These are phyloP conservation scores for Oegoconia quadripuncta DNA, from an alignment of 2,888 invertebrate species.

Conservation along the genomic window DNA sequence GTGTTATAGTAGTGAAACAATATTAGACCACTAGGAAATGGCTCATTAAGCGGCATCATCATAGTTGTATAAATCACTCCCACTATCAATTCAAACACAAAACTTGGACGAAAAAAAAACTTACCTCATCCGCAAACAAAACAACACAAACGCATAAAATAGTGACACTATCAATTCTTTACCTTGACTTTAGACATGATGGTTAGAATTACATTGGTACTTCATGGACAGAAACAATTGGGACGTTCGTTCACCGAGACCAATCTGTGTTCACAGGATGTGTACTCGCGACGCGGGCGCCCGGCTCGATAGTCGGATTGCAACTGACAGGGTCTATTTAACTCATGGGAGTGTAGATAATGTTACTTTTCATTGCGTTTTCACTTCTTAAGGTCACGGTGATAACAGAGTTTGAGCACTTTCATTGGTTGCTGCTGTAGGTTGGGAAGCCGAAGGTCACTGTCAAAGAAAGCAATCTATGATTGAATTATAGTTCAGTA, in stretches of 20 bases:
- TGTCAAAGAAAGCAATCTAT: too few species aligned
- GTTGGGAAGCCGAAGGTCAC: too few species aligned
- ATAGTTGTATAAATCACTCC: background rate
- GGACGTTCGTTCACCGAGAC: conserved; percentile 7
- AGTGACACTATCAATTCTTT: conserved; percentile 24
- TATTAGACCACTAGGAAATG: too few species aligned
- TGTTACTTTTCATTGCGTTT: background rate
- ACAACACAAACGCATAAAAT: background rate
- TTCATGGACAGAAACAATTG: conserved; percentile 14
- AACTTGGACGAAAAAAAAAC: too few species aligned
- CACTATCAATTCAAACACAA: background rate
- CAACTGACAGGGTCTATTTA: conserved; percentile 20
- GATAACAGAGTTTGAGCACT: background rate
- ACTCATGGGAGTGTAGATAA: conserved; percentile 6
- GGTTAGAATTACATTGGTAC: conserved; percentile 22
- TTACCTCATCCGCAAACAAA: background rate
- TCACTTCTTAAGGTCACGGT: background rate
- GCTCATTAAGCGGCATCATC: too few species aligned
- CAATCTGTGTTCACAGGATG: conserved; percentile 4
- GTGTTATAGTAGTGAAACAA: too few species aligned
- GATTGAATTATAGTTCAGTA: too few species aligned
- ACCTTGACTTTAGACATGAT: conserved; percentile 67
- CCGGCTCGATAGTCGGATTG: conserved; percentile 19
- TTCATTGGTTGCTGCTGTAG: too few species aligned
- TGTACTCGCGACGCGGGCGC: too few species aligned